Percentiles rank a stretch among this genome's conserved stretches.
Evolutionary conservation across 2,888 invertebrate species (phyloP).

Genomic region (Neoitamus cyanurus): DNA sequence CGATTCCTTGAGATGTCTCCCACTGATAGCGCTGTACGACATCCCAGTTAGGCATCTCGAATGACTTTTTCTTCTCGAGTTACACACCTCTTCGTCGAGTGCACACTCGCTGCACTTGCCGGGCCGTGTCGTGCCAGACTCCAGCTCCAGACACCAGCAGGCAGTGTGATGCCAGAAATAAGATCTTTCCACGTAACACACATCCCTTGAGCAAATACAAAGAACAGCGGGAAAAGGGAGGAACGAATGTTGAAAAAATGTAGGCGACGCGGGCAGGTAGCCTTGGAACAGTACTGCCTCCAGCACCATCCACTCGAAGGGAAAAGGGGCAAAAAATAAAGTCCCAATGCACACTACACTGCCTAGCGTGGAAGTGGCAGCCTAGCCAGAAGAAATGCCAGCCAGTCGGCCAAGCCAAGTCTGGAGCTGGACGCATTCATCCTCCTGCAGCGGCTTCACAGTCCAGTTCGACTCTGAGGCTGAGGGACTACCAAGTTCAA

Average conservation of each 20-base stretch:
- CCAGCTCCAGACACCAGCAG: not conserved
- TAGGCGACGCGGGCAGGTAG: not conserved
- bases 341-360: not conserved
- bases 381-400: not conserved
- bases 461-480: not conserved
- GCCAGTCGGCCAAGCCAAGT: not conserved
- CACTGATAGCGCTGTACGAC: conserved; percentile 27
- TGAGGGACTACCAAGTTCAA: conserved; percentile 24
- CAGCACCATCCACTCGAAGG: not conserved
- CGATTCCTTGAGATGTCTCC: conserved; percentile 42
- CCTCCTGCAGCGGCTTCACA: not conserved
- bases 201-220: conserved; percentile 13
- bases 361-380: not conserved
- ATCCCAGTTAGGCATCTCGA: conserved; percentile 17
- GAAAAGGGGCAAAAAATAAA: not conserved
- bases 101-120: conserved; percentile 4
- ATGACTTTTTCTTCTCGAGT: conserved; percentile 37
- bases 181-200: conserved; percentile 18
- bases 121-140: not conserved
- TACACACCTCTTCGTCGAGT: conserved; percentile 26
- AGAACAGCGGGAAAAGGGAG: not conserved
- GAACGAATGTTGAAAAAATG: not conserved
- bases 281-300: not conserved
- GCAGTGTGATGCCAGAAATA: conserved; percentile 11
- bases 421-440: not conserved